These are phyloP conservation scores for Melanotaenia trifasciata DNA, from an alignment of 2,797 vertebrate genomes.

Conservation along the genomic window DNA sequence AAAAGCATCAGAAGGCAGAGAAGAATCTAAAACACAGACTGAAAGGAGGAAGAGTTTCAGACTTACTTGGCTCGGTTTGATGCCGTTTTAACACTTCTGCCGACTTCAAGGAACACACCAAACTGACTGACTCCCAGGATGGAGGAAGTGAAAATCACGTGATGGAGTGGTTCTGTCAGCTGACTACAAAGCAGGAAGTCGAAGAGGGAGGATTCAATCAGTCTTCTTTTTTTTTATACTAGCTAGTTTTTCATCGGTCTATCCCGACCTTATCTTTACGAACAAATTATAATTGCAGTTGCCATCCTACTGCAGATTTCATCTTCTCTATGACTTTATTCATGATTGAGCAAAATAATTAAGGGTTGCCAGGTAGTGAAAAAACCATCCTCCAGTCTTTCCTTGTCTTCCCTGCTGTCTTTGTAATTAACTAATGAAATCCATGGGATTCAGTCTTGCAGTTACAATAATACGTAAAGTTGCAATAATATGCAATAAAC, in stretches of 20 bases:
- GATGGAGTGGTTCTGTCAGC: constrained; percentile 81
- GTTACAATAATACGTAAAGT: no score
- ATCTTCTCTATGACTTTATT: no score
- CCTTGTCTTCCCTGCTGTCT: no score
- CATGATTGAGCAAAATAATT: not conserved
- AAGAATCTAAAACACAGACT: not conserved
- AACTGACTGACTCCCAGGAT: not conserved
- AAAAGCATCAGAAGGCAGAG: no score
- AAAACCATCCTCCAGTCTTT: no score
- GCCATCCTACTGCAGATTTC: not conserved
- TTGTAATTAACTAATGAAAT: no score
- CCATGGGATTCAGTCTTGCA: no score
- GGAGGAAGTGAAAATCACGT: constrained; percentile 86
- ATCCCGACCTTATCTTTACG: not conserved
- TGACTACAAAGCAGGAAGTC: constrained; percentile 55
- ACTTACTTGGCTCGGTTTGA: no score
- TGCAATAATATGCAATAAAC: no score
- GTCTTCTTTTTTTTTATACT: not conserved
- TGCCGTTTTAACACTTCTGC: fast-evolving
- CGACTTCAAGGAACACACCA: no score
- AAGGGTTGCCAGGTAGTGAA: not conserved
- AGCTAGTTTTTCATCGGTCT: not conserved
- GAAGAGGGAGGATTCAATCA: not conserved
- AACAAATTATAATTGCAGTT: not conserved
- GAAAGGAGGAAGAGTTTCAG: no score